These are phyloP conservation scores for Odontesthes bonariensis DNA, from an alignment of 2,113 vertebrate genomes.

Conservation along the genomic window DNA sequence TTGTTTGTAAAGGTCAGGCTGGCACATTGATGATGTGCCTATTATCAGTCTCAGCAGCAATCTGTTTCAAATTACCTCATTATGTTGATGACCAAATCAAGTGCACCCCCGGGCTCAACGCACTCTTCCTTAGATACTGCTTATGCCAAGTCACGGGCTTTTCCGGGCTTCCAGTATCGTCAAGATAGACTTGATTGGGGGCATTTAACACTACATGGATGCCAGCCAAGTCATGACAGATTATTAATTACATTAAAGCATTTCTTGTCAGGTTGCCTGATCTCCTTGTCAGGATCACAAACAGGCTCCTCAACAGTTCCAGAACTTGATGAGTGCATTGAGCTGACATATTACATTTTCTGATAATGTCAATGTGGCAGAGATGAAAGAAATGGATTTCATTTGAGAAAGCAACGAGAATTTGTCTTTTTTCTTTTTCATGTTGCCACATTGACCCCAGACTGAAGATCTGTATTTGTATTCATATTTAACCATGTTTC, in stretches of 20 bases:
- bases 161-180: conserved; percentile 61
- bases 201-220: conserved; percentile 58
- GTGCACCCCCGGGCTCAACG: conserved; percentile 74
- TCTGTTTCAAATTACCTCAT: conserved; percentile 82
- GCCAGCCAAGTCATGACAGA: conserved; percentile 55
- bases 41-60: conserved; percentile 80
- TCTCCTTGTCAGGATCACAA: conserved; percentile 51
- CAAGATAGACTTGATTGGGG: conserved; percentile 60
- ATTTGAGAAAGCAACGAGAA: background rate
- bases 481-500: background rate
- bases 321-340: conserved; percentile 1
- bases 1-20: conserved; percentile 80
- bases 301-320: conserved; percentile 40
- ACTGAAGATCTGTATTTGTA: background rate
- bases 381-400: background rate
- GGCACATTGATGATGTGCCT: conserved; percentile 76
- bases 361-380: background rate
- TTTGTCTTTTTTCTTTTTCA: background rate
- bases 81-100: conserved; percentile 83
- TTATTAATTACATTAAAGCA: conserved; percentile 77
- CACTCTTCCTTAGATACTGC: conserved; percentile 67
- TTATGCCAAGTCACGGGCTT: conserved; percentile 77
- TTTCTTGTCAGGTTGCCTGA: conserved; percentile 50
- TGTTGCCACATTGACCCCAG: background rate
- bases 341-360: conserved; percentile 7